A percentile compares a stretch with the other conserved stretches of the same genome.
phyloP scores from a whole-genome alignment of 2,113 vertebrate species.

The Cairina moschata region DNA sequence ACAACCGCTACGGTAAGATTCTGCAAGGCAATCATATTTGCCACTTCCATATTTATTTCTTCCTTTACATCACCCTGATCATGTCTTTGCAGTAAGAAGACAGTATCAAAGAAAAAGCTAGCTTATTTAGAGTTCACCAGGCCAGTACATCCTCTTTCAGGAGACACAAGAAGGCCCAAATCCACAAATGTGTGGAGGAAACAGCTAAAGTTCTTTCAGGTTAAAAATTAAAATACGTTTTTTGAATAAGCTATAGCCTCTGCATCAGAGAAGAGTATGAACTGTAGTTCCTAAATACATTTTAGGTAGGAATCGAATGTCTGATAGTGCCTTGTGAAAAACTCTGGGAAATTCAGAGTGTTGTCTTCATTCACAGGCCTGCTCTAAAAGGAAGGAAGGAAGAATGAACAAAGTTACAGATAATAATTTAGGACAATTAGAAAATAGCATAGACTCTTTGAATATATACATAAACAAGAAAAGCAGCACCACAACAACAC shows the following conservation, averaged over 20 bases:
- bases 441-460: not conserved
- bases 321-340: not conserved
- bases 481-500: not conserved
- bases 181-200: rapidly evolving
- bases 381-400: not conserved
- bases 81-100: not conserved
- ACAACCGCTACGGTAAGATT: not conserved
- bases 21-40: not conserved
- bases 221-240: not conserved
- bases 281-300: too few relatives aligned
- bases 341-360: not conserved
- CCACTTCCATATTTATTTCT: not conserved
- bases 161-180: not conserved
- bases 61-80: not conserved
- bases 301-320: too few relatives aligned
- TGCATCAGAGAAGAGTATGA: not conserved
- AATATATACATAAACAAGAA: not conserved
- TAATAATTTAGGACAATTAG: not conserved
- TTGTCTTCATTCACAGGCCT: not conserved
- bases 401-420: not conserved
- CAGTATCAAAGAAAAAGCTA: not conserved
- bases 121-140: not conserved
- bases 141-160: not conserved
- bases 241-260: not conserved
- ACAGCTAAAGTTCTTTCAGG: not conserved